Evolutionary conservation across 2,888 invertebrate genomes (phyloP).

Genomic region (Sarcophaga variegata): DNA sequence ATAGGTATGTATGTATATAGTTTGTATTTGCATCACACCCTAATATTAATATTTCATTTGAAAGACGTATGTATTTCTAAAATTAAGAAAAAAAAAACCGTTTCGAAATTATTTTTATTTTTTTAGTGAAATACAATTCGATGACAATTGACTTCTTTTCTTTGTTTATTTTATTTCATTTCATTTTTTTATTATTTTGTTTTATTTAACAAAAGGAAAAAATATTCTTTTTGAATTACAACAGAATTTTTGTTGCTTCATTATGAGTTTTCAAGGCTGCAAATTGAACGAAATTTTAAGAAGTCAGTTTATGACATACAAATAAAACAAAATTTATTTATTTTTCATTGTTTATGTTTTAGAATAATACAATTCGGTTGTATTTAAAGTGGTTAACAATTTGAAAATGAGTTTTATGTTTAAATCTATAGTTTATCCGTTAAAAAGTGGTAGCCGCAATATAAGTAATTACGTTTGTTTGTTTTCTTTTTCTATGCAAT

Average conservation of each 20-base stretch:
- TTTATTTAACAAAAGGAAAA: background rate
- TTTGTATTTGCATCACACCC: background rate
- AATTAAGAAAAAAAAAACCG: background rate
- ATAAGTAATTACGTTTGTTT: too few species aligned
- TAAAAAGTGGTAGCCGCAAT: too few species aligned
- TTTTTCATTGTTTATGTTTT: background rate
- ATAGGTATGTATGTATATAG: too few species aligned
- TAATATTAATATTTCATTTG: background rate
- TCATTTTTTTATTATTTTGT: background rate
- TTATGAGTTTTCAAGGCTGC: background rate
- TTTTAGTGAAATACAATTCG: background rate
- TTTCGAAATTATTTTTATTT: background rate
- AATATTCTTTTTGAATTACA: conserved; percentile 23
- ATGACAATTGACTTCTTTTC: conserved; percentile 23
- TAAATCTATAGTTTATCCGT: background rate
- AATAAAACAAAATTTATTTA: too few species aligned
- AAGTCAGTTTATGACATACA: background rate
- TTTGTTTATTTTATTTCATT: conserved; percentile 1
- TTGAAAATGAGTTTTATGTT: conserved; percentile 3
- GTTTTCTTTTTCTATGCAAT: too few species aligned
- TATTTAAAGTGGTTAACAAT: conserved; percentile 1
- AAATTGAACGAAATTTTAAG: background rate
- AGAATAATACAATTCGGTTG: conserved; percentile 19
- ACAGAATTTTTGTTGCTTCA: background rate
- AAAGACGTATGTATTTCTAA: background rate